Evolutionary conservation across 2,113 vertebrate species (phyloP), one percentile per base, ranked within the genome.

Genomic region (Ailuropoda melanoleuca): DNA sequence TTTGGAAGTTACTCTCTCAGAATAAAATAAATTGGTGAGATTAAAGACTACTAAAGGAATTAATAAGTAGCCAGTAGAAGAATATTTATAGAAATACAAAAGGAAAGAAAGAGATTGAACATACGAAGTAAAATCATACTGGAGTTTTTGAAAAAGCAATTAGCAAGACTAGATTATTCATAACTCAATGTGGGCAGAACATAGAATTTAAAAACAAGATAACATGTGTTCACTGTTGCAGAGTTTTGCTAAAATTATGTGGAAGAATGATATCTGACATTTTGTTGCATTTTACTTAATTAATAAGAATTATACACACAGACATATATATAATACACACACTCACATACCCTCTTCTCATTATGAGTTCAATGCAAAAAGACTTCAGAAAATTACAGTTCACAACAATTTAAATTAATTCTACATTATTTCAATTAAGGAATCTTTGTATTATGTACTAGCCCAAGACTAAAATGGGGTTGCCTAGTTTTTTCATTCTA

Each of bases 141-240:
- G 60, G 12, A 64, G 19, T 9, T 82, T 87, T 97, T 95, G 31
- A 5, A 66, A 93, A 81, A 75, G 31, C 14, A 64, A 82, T 85
- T 90, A 85, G 23, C 4, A 89, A 62, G 24, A 86, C 26, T 48
- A 84, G 4, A 72, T 95, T 55, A 53, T 97, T 88, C 64, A 80
- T 84, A 39, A 26, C 5, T 19, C 1, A 4, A 18, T 98, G 53
- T 75, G 3, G 3, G 4, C 4, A 91, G 80, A 96, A 48, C 92
- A 60, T 46, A 23, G 68, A 95, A 58, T 94, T 97, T 75, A 94
- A 95, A 97, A 97, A 78, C 24, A 93, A 81, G 26, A 97, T n/a
- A 84, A 29, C 92, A 86, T 93, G 23, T 85, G 6, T 90, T 93
- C 8, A 1, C 46, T 62, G 23, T 88, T 97, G 8, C 12, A 90